Percentiles rank a stretch among this genome's conserved stretches.
Conservation (phyloP, 2,888 invertebrate species). For the Drosophila pseudotakahashii region DNA sequence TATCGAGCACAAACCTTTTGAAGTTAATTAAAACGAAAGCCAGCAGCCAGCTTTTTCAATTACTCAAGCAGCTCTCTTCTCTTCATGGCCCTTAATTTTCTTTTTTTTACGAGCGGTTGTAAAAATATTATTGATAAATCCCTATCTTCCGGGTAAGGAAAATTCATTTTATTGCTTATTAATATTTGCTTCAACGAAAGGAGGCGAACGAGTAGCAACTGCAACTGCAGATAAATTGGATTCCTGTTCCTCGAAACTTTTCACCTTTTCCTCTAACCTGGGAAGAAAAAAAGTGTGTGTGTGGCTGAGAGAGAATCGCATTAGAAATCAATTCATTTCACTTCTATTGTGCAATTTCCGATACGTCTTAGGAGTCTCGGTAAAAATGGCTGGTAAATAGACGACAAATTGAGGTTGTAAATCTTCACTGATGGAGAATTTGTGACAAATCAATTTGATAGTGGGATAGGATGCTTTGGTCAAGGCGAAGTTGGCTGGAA, state of each 20-base stretch:
- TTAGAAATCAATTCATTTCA: conserved; percentile 77
- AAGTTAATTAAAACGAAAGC: conserved; percentile 71
- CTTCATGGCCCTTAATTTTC: conserved; percentile 7
- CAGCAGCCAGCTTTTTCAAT: conserved; percentile 47
- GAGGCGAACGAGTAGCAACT: conserved; percentile 24
- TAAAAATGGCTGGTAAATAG: conserved; percentile 55
- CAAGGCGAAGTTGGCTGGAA: conserved; percentile 22
- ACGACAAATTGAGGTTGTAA: conserved; percentile 70
- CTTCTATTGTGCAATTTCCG: conserved; percentile 74
- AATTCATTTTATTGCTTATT: conserved; percentile 62
- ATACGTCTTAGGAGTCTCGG: conserved; percentile 31
- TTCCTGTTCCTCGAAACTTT: conserved; percentile 46
- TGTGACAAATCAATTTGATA: conserved; percentile 58
- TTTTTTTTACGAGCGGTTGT: conserved; percentile 50
- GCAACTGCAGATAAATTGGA: conserved; percentile 58
- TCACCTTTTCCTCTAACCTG: conserved; percentile 18
- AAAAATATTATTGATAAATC: conserved; percentile 61
- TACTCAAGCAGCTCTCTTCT: conserved; percentile 49
- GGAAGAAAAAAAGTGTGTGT: background rate
- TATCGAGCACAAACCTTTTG: conserved; percentile 62
- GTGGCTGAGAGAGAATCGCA: conserved; percentile 38
- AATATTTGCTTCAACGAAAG: conserved; percentile 32
- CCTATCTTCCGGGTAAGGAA: background rate
- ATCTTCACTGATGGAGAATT: conserved; percentile 54
- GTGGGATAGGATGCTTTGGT: conserved; percentile 25